A percentile compares a stretch with the other conserved stretches of the same genome.
phyloP scores from a whole-genome alignment of 2,797 vertebrate species.

The Tapirus indicus region DNA sequence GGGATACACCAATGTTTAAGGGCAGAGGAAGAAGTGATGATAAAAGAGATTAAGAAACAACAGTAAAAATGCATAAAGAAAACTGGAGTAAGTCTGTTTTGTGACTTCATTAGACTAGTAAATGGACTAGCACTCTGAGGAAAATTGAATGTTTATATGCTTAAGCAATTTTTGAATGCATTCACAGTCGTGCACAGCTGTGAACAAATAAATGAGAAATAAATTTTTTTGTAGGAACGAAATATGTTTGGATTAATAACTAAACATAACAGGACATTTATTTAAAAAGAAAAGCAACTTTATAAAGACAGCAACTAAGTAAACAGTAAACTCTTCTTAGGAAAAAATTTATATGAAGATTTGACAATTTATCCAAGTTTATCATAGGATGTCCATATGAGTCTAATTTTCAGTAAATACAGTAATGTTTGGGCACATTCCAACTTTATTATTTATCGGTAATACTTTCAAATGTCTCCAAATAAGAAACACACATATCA shows the following conservation, averaged over 20 bases:
- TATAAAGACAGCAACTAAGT: neutral
- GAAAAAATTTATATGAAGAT: neutral
- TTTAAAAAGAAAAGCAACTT: conserved; percentile 8
- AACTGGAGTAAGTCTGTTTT: neutral
- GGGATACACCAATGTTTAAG: neutral
- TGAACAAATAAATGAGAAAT: neutral
- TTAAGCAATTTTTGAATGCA: neutral
- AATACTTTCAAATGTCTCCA: neutral
- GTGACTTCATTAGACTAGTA: neutral
- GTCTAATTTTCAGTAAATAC: neutral
- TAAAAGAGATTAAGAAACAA: neutral
- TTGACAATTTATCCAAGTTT: neutral
- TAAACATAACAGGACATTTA: neutral
- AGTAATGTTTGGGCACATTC: neutral
- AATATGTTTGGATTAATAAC: neutral
- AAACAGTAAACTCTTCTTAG: neutral
- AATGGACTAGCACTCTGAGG: neutral
- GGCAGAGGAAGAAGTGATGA: neutral
- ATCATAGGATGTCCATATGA: neutral
- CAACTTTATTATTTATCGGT: neutral
- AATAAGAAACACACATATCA: neutral
- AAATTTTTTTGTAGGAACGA: neutral
- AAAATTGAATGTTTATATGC: neutral
- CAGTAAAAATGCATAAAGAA: neutral
- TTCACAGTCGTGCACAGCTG: neutral